phyloP scores from a whole-genome alignment of 1,140 invertebrate genomes.

The Prorops nasuta region DNA sequence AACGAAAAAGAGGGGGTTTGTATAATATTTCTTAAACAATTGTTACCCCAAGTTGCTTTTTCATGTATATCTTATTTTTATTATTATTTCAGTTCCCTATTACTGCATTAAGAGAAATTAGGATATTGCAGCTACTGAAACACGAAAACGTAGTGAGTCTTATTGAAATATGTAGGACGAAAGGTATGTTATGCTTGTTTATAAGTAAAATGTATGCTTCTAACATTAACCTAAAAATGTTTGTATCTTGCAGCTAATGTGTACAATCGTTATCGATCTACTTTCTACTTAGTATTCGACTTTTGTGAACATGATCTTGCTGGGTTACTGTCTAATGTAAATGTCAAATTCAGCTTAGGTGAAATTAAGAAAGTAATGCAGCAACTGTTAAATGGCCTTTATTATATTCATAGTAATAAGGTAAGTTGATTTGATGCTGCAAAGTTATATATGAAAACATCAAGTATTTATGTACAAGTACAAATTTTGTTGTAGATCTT shows the following conservation, averaged over 20 bases:
- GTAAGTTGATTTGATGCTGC: too few relatives aligned
- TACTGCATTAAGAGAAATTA: constrained; percentile 94
- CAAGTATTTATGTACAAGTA: not conserved
- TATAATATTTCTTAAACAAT: constrained; percentile 25
- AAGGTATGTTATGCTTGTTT: constrained; percentile 58
- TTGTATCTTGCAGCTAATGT: constrained; percentile 65
- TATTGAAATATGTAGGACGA: constrained; percentile 94
- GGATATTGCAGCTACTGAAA: constrained; percentile 93
- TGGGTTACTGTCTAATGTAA: constrained; percentile 91
- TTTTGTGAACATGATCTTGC: constrained; percentile 99
- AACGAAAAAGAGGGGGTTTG: constrained; percentile 98
- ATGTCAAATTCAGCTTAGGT: constrained; percentile 94
- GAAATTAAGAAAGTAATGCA: constrained; percentile 99
- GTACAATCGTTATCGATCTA: constrained; percentile 86
- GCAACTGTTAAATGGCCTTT: constrained; percentile 93
- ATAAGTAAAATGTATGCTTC: not conserved
- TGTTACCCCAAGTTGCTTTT: not conserved
- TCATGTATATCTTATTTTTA: constrained; percentile 8
- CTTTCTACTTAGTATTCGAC: constrained; percentile 97
- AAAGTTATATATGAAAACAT: not conserved
- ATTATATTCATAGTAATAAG: constrained; percentile 97
- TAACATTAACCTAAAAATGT: not conserved
- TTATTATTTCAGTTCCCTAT: constrained; percentile 85
- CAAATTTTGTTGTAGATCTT: constrained; percentile 62
- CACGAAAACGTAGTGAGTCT: constrained; percentile 98